Evolutionary conservation across 2,113 vertebrate genomes (phyloP).

Genomic region (Capreolus pygargus): DNA sequence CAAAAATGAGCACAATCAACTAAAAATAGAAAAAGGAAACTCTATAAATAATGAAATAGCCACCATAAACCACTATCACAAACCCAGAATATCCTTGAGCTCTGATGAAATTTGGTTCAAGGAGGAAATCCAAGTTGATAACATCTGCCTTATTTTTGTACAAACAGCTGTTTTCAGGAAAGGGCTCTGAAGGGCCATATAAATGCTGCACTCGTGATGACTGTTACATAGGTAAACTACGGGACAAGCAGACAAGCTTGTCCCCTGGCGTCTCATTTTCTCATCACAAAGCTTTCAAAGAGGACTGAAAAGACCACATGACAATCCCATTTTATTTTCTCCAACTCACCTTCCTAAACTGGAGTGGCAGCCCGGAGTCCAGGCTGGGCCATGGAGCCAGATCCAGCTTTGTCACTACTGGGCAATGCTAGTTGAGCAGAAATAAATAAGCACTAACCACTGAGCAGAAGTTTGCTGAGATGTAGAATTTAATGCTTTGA

Average conservation of each 20-base stretch:
- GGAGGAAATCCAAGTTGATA: neutral
- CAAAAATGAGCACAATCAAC: neutral
- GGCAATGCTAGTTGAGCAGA: neutral
- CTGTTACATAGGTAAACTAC: accelerated
- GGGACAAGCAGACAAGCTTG: neutral
- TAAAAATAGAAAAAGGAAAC: neutral
- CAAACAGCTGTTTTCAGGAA: neutral
- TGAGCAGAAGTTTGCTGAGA: neutral
- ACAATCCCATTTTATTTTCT: neutral
- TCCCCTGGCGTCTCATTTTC: neutral
- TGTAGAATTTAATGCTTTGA: neutral
- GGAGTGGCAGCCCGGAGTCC: neutral
- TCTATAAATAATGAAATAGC: neutral
- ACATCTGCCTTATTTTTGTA: neutral
- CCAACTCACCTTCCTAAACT: neutral
- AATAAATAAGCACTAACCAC: neutral
- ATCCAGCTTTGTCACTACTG: neutral
- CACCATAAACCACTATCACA: neutral
- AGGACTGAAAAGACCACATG: neutral
- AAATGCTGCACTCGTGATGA: neutral
- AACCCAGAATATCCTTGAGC: neutral
- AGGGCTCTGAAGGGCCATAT: neutral
- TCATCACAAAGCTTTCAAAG: neutral
- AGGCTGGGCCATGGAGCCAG: neutral
- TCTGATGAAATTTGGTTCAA: neutral